Conservation (phyloP, 2,797 vertebrate species). For the Cichlasoma orientale region DNA sequence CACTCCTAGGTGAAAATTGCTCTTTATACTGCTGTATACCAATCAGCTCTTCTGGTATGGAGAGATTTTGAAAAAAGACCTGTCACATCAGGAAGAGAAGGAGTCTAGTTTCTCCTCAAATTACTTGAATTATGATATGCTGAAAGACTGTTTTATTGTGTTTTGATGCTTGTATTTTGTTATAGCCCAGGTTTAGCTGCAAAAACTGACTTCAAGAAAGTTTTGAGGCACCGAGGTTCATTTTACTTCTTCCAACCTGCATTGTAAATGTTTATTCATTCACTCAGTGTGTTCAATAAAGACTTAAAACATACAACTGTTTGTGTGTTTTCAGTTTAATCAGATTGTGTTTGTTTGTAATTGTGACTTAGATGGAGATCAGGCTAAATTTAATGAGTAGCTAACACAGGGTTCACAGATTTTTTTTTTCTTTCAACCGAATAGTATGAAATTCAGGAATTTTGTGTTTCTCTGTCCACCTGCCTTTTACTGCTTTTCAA, state of each 20-base stretch:
- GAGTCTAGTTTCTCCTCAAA: neutral
- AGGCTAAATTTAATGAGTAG: neutral
- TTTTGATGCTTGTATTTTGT: neutral
- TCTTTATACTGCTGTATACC: neutral
- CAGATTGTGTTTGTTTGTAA: neutral
- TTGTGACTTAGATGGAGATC: neutral
- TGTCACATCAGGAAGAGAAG: too few species aligned
- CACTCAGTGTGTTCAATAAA: neutral
- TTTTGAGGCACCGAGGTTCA: neutral
- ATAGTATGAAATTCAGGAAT: neutral
- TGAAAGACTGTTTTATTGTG: neutral
- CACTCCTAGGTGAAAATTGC: neutral
- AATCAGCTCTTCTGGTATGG: neutral
- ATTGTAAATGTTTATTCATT: neutral
- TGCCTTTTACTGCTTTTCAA: conserved; percentile 8
- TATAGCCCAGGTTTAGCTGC: neutral
- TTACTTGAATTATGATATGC: neutral
- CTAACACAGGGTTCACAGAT: neutral
- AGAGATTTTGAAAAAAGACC: too few species aligned
- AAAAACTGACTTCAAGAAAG: neutral
- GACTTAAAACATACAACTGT: neutral
- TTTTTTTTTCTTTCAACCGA: neutral
- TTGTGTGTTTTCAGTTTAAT: neutral
- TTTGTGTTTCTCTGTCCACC: neutral
- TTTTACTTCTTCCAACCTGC: neutral